These are phyloP conservation scores for Siphlonurus alternatus DNA, from an alignment of 2,888 invertebrate species.

Conservation along the genomic window DNA sequence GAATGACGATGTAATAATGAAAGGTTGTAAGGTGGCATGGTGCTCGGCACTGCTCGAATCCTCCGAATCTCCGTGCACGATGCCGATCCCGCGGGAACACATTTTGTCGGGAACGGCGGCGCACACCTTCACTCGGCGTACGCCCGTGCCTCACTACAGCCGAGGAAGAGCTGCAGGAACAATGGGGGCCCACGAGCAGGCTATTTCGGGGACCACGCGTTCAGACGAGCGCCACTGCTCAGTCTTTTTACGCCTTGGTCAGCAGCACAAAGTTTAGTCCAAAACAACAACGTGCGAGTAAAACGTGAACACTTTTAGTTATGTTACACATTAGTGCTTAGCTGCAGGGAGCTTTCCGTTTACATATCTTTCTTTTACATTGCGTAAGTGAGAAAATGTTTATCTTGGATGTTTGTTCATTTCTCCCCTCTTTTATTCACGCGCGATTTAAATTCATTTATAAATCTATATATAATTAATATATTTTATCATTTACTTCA, in stretches of 20 bases:
- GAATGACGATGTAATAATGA: background rate
- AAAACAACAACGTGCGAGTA: too few species aligned
- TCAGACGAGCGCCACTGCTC: background rate
- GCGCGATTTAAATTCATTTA: too few species aligned
- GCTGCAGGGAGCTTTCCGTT: too few species aligned
- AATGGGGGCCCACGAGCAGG: background rate
- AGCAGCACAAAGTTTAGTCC: too few species aligned
- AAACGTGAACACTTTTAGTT: too few species aligned
- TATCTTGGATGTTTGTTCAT: too few species aligned
- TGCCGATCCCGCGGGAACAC: background rate
- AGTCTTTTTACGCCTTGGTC: background rate
- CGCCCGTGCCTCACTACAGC: background rate
- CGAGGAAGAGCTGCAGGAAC: background rate
- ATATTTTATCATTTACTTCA: too few species aligned
- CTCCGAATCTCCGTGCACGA: background rate
- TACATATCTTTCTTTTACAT: too few species aligned
- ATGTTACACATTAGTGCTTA: too few species aligned
- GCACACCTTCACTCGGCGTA: background rate
- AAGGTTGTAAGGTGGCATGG: background rate
- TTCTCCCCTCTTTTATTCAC: too few species aligned
- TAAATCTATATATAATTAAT: too few species aligned
- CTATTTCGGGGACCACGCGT: background rate
- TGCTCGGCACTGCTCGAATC: background rate
- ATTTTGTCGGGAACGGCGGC: background rate
- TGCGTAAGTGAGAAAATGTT: too few species aligned